Evolutionary conservation across 2,113 vertebrate genomes (phyloP).

Genomic region (Pontoporia blainvillei): DNA sequence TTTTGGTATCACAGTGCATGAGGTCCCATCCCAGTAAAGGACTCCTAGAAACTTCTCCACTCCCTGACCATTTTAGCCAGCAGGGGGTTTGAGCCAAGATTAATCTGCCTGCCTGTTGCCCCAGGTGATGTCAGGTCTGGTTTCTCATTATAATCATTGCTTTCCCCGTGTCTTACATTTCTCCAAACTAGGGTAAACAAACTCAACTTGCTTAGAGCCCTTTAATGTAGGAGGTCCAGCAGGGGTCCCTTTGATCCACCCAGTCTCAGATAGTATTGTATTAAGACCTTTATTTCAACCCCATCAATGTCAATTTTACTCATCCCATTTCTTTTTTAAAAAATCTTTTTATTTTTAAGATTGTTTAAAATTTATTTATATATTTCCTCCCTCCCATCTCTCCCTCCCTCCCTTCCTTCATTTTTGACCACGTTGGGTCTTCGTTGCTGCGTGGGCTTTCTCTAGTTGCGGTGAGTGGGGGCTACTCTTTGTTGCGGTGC

Average conservation of each 20-base stretch:
- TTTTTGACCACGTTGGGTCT: too few relatives aligned
- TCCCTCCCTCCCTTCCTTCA: too few relatives aligned
- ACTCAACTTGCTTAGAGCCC: not conserved
- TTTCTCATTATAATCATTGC: not conserved
- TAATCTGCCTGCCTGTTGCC: not conserved
- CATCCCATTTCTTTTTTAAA: not conserved
- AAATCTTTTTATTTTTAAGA: too few relatives aligned
- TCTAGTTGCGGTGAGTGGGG: too few relatives aligned
- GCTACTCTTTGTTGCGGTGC: too few relatives aligned
- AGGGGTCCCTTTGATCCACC: not conserved
- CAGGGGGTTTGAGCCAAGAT: not conserved
- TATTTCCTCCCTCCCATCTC: too few relatives aligned
- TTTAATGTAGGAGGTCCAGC: not conserved
- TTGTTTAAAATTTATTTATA: too few relatives aligned
- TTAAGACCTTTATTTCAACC: not conserved
- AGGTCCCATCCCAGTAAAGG: not conserved
- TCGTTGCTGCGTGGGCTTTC: too few relatives aligned
- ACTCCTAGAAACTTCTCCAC: not conserved
- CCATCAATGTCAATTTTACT: not conserved
- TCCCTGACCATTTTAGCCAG: not conserved
- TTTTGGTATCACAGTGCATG: not conserved
- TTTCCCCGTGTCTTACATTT: not conserved
- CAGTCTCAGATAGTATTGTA: not conserved
- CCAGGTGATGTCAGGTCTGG: not conserved
- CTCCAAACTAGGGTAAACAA: not conserved